Conservation (phyloP, 2,113 vertebrate genomes). For the Tiliqua scincoides region DNA sequence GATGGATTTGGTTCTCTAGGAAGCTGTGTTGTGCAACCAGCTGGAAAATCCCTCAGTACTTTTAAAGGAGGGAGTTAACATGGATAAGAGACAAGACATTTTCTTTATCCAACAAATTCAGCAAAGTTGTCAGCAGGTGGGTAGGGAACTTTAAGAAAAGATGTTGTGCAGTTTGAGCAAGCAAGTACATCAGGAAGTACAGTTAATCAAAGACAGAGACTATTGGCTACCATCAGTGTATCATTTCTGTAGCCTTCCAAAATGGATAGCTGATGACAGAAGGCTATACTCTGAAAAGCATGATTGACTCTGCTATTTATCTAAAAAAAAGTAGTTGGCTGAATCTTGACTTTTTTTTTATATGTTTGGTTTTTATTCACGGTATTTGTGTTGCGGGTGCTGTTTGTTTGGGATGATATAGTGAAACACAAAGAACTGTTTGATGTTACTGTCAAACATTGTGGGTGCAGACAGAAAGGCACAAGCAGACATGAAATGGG, state of each 20-base stretch:
- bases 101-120: background rate
- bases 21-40: background rate
- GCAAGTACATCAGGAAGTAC: background rate
- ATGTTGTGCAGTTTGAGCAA: background rate
- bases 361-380: background rate
- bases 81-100: background rate
- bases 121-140: background rate
- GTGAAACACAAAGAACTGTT: background rate
- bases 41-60: background rate
- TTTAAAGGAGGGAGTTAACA: background rate
- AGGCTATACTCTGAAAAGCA: background rate
- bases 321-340: background rate
- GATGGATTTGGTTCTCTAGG: background rate
- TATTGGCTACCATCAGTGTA: background rate
- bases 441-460: background rate
- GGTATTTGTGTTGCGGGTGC: background rate
- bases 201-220: constrained; percentile 30
- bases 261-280: background rate
- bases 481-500: background rate
- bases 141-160: background rate
- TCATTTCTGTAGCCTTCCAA: constrained; percentile 9
- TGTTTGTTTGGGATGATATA: background rate
- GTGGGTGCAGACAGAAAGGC: background rate
- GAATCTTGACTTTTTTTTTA: background rate
- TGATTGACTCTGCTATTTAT: background rate